phyloP scores from a whole-genome alignment of 2,797 vertebrate species.

The Craterocephalus amniculus region DNA sequence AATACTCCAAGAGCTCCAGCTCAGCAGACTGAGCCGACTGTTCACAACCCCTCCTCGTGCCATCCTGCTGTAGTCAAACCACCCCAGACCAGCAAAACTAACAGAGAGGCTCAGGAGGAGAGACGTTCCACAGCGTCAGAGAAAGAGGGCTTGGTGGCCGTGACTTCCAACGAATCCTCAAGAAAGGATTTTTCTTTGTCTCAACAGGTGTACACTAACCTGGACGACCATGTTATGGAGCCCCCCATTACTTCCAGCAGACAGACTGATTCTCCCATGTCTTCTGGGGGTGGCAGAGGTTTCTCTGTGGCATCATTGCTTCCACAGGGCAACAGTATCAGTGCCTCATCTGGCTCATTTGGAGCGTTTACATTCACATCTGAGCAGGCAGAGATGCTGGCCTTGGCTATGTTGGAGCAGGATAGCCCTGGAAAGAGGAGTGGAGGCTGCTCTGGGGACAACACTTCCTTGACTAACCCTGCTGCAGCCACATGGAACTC shows the following conservation, averaged over 20 bases:
- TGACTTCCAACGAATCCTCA: slow-evolving; percentile 69
- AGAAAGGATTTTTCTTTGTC: slow-evolving; percentile 80
- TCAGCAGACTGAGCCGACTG: slow-evolving; percentile 53
- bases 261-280: slow-evolving; percentile 92
- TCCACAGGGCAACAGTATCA: slow-evolving; percentile 86
- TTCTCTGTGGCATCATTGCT: slow-evolving; percentile 99
- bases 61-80: slow-evolving; percentile 64
- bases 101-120: slow-evolving; percentile 58
- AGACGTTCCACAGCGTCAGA: slow-evolving; percentile 56
- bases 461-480: slow-evolving; percentile 54
- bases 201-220: slow-evolving; percentile 84
- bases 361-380: slow-evolving; percentile 90
- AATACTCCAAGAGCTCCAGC: slow-evolving; percentile 44
- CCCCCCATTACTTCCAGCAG: slow-evolving; percentile 81
- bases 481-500: slow-evolving; percentile 81
- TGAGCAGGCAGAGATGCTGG: slow-evolving; percentile 95
- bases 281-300: slow-evolving; percentile 87
- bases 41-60: slow-evolving; percentile 48
- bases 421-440: slow-evolving; percentile 84
- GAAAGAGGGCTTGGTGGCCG: slow-evolving; percentile 44
- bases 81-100: slow-evolving; percentile 43
- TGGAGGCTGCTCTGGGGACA: slow-evolving; percentile 74
- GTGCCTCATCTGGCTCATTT: slow-evolving; percentile 82
- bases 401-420: slow-evolving; percentile 94
- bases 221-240: slow-evolving; percentile 86